Evolutionary conservation across 2,797 vertebrate genomes (phyloP).

Genomic region (Tokudaia muenninki): DNA sequence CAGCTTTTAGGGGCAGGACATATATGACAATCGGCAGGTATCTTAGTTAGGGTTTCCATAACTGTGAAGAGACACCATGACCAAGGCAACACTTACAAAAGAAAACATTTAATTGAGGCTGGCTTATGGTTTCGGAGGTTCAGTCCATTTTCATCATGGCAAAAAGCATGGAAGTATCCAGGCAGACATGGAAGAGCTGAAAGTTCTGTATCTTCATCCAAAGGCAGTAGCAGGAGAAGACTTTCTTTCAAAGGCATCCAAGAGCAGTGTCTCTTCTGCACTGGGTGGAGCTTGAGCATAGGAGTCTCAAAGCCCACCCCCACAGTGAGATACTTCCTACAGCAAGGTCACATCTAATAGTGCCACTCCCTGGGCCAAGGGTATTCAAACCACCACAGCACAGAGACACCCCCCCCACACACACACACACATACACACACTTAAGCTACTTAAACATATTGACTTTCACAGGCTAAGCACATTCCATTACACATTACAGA

Average conservation of each 20-base stretch:
- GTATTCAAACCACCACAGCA: neutral
- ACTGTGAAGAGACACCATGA: neutral
- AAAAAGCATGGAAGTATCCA: neutral
- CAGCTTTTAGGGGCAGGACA: neutral
- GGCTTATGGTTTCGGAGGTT: neutral
- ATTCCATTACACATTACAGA: neutral
- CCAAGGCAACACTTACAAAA: neutral
- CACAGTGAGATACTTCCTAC: neutral
- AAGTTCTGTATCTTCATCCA: neutral
- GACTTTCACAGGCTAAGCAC: neutral
- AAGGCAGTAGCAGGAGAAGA: neutral
- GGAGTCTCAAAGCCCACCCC: neutral
- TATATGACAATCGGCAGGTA: neutral
- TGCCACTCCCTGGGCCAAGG: neutral
- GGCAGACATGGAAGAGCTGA: too few relatives aligned
- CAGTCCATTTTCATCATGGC: neutral
- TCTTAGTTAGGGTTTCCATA: neutral
- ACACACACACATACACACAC: too few relatives aligned
- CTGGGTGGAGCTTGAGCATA: neutral
- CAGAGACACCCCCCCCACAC: neutral
- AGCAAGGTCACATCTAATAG: neutral
- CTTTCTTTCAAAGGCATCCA: neutral
- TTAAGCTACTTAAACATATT: neutral
- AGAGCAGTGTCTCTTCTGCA: neutral
- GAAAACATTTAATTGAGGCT: neutral